phyloP scores from a whole-genome alignment of 2,888 invertebrate genomes.

The Aleiodes leptofemur region DNA sequence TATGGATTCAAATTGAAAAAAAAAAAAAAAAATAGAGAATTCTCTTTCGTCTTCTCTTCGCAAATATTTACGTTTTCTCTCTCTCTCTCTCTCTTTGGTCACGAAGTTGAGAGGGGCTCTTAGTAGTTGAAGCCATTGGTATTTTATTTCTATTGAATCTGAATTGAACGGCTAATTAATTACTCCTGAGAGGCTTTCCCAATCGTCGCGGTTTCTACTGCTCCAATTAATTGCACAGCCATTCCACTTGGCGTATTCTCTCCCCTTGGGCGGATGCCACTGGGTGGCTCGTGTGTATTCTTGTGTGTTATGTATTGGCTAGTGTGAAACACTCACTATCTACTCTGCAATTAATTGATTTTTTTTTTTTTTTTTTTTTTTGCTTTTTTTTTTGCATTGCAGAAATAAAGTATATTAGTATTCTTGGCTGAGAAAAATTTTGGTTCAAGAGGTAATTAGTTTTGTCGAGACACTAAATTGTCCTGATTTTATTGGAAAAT shows the following conservation, averaged over 20 bases:
- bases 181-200: slow-evolving; percentile 52
- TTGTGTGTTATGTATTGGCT: neutral
- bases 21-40: neutral
- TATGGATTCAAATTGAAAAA: slow-evolving; percentile 45
- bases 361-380: no score
- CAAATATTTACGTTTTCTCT: slow-evolving; percentile 10
- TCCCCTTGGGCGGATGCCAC: slow-evolving; percentile 1
- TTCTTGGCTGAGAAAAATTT: no score
- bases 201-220: slow-evolving; percentile 52
- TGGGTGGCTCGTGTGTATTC: neutral
- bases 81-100: neutral
- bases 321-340: slow-evolving; percentile 1
- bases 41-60: slow-evolving; percentile 2
- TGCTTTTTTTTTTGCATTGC: no score
- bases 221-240: slow-evolving; percentile 55
- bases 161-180: slow-evolving; percentile 71
- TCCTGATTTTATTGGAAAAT: no score
- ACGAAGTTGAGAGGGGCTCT: neutral
- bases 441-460: no score
- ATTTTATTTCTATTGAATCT: slow-evolving; percentile 62
- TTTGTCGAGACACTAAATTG: no score
- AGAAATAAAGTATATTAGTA: no score
- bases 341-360: neutral
- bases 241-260: slow-evolving; percentile 31
- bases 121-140: slow-evolving; percentile 19